Conservation (phyloP, 2,888 invertebrate genomes). For the Chrysomela aeneicollis region DNA sequence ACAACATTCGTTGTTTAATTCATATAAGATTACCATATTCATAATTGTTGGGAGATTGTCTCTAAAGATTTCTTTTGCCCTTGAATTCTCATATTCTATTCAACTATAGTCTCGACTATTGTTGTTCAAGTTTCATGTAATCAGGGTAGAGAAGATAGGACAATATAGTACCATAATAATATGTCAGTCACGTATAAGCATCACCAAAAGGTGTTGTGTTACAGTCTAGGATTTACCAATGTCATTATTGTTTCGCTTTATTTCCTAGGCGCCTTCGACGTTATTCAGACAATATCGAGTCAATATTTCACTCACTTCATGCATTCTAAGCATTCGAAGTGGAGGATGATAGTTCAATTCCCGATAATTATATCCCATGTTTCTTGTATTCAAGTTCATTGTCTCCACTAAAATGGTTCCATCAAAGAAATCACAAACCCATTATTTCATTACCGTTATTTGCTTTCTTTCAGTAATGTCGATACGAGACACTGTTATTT, state of each 20-base stretch:
- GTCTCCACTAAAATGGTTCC: neutral
- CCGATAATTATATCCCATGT: neutral
- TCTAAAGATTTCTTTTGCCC: neutral
- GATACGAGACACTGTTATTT: neutral
- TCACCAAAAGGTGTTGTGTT: no score
- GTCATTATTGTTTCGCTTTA: no score
- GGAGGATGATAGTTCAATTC: neutral
- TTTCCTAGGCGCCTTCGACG: no score
- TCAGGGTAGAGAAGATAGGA: no score
- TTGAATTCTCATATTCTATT: neutral
- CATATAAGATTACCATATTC: neutral
- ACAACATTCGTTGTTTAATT: neutral
- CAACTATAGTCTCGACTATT: no score
- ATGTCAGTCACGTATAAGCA: no score
- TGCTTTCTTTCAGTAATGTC: neutral
- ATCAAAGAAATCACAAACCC: neutral
- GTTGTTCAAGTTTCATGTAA: no score
- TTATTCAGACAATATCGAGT: no score
- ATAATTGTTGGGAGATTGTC: neutral
- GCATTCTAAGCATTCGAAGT: no score
- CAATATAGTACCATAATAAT: no score
- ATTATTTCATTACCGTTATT: neutral
- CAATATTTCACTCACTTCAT: no score
- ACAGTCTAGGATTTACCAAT: no score
- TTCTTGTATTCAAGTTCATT: neutral